Base-by-base conservation (phyloP, 2,888 invertebrate genomes). In the Sinhomidia bicolor region DNA sequence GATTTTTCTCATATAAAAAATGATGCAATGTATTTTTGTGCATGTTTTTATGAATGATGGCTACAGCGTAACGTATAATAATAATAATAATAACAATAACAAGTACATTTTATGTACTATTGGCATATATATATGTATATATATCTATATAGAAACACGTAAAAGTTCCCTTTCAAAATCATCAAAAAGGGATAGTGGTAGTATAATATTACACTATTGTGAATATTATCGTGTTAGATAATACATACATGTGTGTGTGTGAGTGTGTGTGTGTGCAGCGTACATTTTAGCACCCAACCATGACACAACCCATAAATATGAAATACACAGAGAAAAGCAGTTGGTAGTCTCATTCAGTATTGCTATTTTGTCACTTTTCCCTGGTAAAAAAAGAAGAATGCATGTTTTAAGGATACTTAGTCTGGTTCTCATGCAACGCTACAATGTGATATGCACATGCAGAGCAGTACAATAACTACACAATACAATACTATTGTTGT, bases 261-360 rank as follows among this genome's bases (percentile, higher is more conserved):
- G n/a, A n/a, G n/a, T n/a, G n/a, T n/a, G n/a, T n/a, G n/a, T n/a
- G n/a, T n/a, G n/a, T n/a, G n/a, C 10, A 62, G 14, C 62, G 29
- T 32, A 17, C 12, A 26, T 57, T n/a, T 57, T 36, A 68, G 65
- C 65, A 68, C 65, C 65, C 65, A 68, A 36, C 17, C 65, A 68
- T 71, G 71, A 71, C 71, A 44, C 20, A 44, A 23, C 23, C 71
- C 71, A 71, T 71, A 71, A 71, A 71, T 71, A 44, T 71, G 44
- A 44, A 44, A 71, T 23, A 71, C 12, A 20, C 41, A 17, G 9
- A 17, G 41, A 71, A 41, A 44, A 12, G 12, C 10, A 47, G 41
- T 71, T 32, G 29, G 29, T 62, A 32, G 29, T 62, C 32, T 62
- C 62, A 6, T 29, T 6, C 62, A n/a, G 10, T 10, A 62, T 23